Evolutionary conservation across 2,797 vertebrate genomes (phyloP).

Genomic region (Phoebastria nigripes): DNA sequence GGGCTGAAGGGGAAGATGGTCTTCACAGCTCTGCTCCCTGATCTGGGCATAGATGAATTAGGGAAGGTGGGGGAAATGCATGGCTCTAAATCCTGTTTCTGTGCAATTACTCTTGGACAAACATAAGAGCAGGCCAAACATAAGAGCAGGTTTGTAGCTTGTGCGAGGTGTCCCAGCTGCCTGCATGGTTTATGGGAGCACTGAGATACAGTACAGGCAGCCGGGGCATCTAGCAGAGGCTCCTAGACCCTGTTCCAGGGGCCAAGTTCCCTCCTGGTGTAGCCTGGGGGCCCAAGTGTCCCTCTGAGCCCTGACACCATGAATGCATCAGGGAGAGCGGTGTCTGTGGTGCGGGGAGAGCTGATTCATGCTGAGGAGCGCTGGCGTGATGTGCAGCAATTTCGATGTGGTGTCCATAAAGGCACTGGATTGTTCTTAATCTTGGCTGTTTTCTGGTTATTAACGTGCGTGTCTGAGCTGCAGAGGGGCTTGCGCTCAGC

Average conservation of each 20-base stretch:
- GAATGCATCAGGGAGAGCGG: no score
- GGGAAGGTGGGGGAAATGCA: not conserved
- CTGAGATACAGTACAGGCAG: not conserved
- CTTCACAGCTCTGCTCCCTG: not conserved
- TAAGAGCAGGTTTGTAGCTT: not conserved
- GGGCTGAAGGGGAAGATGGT: not conserved
- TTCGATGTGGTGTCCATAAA: accelerated
- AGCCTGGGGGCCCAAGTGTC: not conserved
- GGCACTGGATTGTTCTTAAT: not conserved
- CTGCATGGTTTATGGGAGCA: accelerated
- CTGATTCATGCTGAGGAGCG: not conserved
- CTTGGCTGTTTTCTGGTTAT: not conserved
- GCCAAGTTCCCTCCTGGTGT: not conserved
- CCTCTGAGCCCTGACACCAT: accelerated
- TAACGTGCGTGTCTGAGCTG: accelerated
- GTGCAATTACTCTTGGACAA: not conserved
- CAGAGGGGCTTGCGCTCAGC: not conserved
- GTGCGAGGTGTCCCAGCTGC: not conserved
- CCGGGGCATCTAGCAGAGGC: not conserved
- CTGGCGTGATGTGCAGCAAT: no score
- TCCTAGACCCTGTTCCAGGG: not conserved
- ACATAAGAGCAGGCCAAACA: not conserved
- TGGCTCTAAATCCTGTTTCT: not conserved
- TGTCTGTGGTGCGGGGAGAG: accelerated
- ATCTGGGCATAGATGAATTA: not conserved